Evolutionary conservation across 2,797 vertebrate species (phyloP).

Genomic region (Valencia hispanica): DNA sequence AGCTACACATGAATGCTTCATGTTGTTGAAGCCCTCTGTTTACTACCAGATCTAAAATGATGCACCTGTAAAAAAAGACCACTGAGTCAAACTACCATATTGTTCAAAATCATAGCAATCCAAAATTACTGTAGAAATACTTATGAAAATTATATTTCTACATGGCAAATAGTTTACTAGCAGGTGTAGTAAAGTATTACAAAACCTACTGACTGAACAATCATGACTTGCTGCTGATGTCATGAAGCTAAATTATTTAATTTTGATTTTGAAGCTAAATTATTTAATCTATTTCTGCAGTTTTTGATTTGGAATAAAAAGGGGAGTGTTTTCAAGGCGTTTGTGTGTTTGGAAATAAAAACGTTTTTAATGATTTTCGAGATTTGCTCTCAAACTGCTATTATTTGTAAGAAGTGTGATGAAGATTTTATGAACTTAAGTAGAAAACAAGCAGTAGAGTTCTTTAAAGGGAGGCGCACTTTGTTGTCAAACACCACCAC

Average conservation of each 20-base stretch:
- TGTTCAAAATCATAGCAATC: neutral
- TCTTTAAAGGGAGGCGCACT: neutral
- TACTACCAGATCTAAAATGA: neutral
- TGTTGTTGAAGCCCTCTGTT: neutral
- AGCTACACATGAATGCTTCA: neutral
- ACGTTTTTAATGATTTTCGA: neutral
- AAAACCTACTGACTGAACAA: neutral
- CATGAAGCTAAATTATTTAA: neutral
- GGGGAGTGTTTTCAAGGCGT: neutral
- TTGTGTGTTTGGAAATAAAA: neutral
- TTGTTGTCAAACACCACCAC: conserved; percentile 42
- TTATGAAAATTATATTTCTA: neutral
- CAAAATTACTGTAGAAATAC: neutral
- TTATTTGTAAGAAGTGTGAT: neutral
- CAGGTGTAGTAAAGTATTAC: neutral
- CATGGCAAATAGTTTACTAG: neutral
- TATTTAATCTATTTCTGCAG: neutral
- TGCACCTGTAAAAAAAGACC: neutral
- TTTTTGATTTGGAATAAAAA: neutral
- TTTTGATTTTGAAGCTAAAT: neutral
- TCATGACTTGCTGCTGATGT: neutral
- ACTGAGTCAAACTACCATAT: neutral
- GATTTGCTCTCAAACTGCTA: neutral
- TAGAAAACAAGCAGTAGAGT: neutral
- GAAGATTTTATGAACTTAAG: neutral